Conservation (phyloP, 2,888 invertebrate genomes). For the Euspilapteryx auroguttella region DNA sequence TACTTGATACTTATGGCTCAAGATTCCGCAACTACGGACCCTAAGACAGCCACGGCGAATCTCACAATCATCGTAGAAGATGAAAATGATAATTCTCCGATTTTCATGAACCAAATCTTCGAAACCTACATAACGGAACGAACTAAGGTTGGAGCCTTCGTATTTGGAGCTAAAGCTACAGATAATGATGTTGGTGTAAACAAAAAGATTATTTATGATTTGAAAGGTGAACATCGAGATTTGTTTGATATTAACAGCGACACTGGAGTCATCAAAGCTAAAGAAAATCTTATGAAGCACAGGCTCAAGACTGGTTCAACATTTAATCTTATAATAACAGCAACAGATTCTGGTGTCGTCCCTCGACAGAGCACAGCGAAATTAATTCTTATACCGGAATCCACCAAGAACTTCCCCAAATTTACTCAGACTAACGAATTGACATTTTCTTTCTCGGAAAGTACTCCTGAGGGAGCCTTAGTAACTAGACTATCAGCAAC, state of each 20-base stretch:
- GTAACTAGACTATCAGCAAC: conserved; percentile 78
- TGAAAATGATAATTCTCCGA: conserved; percentile 84
- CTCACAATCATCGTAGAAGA: conserved; percentile 78
- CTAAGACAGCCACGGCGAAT: conserved; percentile 80
- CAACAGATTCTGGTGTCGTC: conserved; percentile 75
- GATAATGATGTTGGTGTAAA: conserved; percentile 84
- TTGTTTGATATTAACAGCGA: conserved; percentile 77
- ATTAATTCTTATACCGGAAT: conserved; percentile 75
- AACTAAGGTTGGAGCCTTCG: conserved; percentile 79
- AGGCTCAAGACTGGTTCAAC: conserved; percentile 56
- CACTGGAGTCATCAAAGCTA: conserved; percentile 86
- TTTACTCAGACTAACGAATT: conserved; percentile 72
- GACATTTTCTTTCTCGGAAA: conserved; percentile 78
- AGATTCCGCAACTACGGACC: conserved; percentile 86
- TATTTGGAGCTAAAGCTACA: conserved; percentile 85
- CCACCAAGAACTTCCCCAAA: conserved; percentile 77
- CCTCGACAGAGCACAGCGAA: conserved; percentile 74
- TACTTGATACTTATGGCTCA: conserved; percentile 84
- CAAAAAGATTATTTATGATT: conserved; percentile 76
- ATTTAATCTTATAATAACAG: conserved; percentile 75
- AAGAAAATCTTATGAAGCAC: conserved; percentile 63
- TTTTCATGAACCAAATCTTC: conserved; percentile 73
- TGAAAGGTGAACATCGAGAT: conserved; percentile 76
- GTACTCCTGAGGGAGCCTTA: conserved; percentile 73
- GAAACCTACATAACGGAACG: conserved; percentile 82